Evolutionary conservation across 2,888 invertebrate species (phyloP), one percentile per base, ranked within the genome.

Genomic region (Caenorhabditis sp.): DNA sequence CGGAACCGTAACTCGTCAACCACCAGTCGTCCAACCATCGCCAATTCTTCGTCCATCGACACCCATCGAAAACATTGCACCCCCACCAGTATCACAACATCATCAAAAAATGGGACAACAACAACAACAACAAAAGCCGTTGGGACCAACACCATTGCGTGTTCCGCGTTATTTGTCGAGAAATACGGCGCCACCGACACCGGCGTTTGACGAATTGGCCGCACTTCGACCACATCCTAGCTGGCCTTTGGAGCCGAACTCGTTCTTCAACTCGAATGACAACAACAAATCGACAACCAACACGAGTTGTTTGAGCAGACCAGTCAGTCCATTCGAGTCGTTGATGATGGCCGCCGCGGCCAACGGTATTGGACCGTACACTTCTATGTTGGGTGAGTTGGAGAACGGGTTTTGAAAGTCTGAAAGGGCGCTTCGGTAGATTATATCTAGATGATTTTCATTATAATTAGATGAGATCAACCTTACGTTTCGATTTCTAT

Each of bases 211-310:
- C 6, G 27, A 24, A 26, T 57, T 27, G 31, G 12, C 65, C 2
- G 59, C 51, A 5, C 58, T 49, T 14, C 72, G 78, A 31, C 81
- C 81, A 5, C 81, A 78, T 63, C 77, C 82, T 23, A 74, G 76
- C 50, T 82, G 81, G 81, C 81, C 82, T 24, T 31, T 81, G 27
- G 82, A 82, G 53, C 65, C 79, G 1, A 43, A 76, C 10, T 58
- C 69, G 10, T 79, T 79, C 65, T 81, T 78, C 58, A 31, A n/a
- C n/a, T n/a, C 66, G 37, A 59, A 17, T 21, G 58, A 36, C 6
- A 51, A n/a, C 12, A 51, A 51, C 21, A 51, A 51, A n/a, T n/a
- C n/a, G 51, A 23, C 4, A 3, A 6, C 21, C 19, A 17, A 6
- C 3, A 14, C 31, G 31, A 31, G 31, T 31, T 31, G 31, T 31